phyloP scores from a whole-genome alignment of 2,113 vertebrate species.

The Ophthalmolycus amberensis region DNA sequence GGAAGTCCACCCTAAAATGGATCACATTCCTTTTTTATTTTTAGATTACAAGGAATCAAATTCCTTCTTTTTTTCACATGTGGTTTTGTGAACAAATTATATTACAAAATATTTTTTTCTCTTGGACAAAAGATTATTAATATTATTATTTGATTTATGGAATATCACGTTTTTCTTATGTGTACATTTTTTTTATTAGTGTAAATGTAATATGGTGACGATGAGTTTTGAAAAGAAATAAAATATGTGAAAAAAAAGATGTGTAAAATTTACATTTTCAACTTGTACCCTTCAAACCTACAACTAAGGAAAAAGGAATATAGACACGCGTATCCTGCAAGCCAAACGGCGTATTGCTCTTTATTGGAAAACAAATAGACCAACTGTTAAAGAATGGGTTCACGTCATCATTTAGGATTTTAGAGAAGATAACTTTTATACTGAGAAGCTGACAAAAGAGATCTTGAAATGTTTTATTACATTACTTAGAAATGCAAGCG shows the following conservation, averaged over 20 bases:
- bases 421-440: neutral
- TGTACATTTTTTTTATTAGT: neutral
- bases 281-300: neutral
- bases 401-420: neutral
- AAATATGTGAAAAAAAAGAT: neutral
- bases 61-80: neutral
- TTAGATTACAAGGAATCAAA: neutral
- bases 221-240: neutral
- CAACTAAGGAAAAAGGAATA: neutral
- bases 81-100: neutral
- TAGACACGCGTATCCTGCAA: neutral
- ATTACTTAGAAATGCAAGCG: neutral
- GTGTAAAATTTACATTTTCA: neutral
- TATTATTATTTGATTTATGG: neutral
- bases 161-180: neutral
- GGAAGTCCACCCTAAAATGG: slow-evolving; percentile 9
- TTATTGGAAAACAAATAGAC: neutral
- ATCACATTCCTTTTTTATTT: neutral
- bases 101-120: neutral
- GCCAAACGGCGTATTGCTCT: neutral
- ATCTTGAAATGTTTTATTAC: neutral
- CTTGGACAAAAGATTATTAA: neutral
- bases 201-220: neutral
- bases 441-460: neutral
- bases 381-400: neutral